Evolutionary conservation across 1,140 invertebrate species (phyloP), one percentile per base, ranked within the genome.

Genomic region (Micrasema longulum): DNA sequence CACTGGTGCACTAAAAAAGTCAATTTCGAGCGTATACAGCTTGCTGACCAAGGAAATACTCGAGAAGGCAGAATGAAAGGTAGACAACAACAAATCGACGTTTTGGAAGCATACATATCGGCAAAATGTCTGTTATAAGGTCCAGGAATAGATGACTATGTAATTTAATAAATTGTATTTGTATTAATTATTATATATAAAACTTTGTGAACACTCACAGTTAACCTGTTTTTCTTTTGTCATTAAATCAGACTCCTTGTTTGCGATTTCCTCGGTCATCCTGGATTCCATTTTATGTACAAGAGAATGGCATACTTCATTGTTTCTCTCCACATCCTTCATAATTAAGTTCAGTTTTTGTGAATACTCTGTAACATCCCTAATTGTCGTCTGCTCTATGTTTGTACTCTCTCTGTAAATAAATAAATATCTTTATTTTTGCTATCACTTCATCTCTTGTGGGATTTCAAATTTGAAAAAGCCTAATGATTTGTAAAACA

Each of bases 141-240:
- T n/a, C n/a, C n/a, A n/a, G n/a, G n/a, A n/a, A n/a, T n/a, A n/a
- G n/a, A n/a, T n/a, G n/a, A n/a, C n/a, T n/a, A n/a, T n/a, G n/a
- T n/a, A n/a, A n/a, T n/a, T n/a, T n/a, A n/a, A n/a, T n/a, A n/a
- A n/a, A n/a, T n/a, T n/a, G n/a, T n/a, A n/a, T n/a, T n/a, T n/a
- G n/a, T n/a, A n/a, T n/a, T n/a, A n/a, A n/a, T n/a, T n/a, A n/a
- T n/a, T n/a, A n/a, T n/a, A n/a, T n/a, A n/a, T n/a, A n/a, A n/a
- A n/a, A n/a, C n/a, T n/a, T n/a, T n/a, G n/a, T n/a, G n/a, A n/a
- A n/a, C n/a, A 60, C 62, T 53, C 45, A 75, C 74, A 38, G 52
- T 67, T 69, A 10, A 75, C n/a, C 52, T 72, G 65, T 12, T 75
- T 60, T 62, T 75, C 74, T 53, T 69, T 75, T 0, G 20, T 45